A percentile compares a stretch with the other conserved stretches of the same genome.
Evolutionary conservation across 2,888 invertebrate species (phyloP).

Genomic region (Ennomos fuscantarius): DNA sequence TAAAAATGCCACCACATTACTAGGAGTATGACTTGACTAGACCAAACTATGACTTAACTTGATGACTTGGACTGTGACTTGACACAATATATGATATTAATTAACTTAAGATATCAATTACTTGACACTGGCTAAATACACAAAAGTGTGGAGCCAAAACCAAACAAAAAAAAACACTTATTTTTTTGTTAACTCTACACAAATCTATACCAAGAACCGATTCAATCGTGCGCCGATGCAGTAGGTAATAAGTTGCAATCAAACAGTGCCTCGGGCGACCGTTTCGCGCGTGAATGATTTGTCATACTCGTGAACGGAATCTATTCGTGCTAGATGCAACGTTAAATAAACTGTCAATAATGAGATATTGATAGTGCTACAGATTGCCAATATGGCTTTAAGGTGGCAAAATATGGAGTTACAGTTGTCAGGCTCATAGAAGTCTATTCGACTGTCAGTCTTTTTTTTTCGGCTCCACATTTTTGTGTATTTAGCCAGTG

Average conservation of each 20-base stretch:
- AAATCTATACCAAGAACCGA: conserved; percentile 20
- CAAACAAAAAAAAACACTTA: too few relatives aligned
- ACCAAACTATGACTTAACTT: too few relatives aligned
- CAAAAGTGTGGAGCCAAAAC: too few relatives aligned
- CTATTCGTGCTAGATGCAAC: conserved; percentile 13
- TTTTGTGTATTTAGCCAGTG: too few relatives aligned
- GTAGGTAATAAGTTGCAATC: conserved; percentile 37
- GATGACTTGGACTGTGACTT: too few relatives aligned
- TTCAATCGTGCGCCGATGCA: conserved; percentile 36
- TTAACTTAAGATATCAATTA: too few relatives aligned
- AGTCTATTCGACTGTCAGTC: too few relatives aligned
- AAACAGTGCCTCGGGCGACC: conserved; percentile 28
- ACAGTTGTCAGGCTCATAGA: neutral
- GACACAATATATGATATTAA: too few relatives aligned
- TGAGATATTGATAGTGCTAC: conserved; percentile 3
- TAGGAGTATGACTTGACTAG: too few relatives aligned
- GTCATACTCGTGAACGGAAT: conserved; percentile 23
- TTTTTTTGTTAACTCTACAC: conserved; percentile 9
- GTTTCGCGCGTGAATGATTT: conserved; percentile 30
- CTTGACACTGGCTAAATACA: too few relatives aligned
- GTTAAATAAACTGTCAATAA: conserved; percentile 15
- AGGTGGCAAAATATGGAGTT: neutral
- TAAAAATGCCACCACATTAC: too few relatives aligned
- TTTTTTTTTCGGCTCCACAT: too few relatives aligned
- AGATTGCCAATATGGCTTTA: conserved; percentile 4